These are phyloP conservation scores for Anoplopoma fimbria DNA, from an alignment of 2,113 vertebrate species.

Conservation along the genomic window DNA sequence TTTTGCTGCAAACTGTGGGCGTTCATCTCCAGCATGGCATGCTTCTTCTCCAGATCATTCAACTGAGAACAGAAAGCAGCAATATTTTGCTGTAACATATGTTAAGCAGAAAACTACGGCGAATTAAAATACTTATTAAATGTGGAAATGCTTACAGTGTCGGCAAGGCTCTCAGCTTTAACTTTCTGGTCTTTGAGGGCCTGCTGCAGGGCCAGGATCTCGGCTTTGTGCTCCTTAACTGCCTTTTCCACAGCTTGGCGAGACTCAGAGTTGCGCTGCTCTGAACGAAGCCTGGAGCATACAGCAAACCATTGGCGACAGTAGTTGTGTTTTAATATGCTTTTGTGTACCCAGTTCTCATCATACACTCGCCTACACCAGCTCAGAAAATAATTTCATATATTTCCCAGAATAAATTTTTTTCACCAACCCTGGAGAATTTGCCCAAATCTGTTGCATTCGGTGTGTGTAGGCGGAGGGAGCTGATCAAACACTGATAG, in stretches of 20 bases:
- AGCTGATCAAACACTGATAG: constrained; percentile 40
- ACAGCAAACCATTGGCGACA: background rate
- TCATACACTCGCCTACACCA: constrained; percentile 25
- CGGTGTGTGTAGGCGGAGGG: constrained; percentile 57
- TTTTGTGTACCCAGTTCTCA: constrained; percentile 16
- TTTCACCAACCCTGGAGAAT: constrained; percentile 49
- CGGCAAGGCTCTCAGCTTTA: constrained; percentile 96
- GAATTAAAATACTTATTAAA: background rate
- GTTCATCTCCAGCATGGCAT: constrained; percentile 98
- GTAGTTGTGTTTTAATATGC: constrained; percentile 18
- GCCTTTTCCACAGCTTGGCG: constrained; percentile 96
- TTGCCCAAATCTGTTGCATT: constrained; percentile 48
- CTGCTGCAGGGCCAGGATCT: constrained; percentile 96
- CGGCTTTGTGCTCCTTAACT: constrained; percentile 97
- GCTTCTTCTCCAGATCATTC: constrained; percentile 98
- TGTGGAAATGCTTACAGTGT: constrained; percentile 87
- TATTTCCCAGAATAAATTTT: constrained; percentile 59
- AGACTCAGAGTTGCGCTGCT: constrained; percentile 96
- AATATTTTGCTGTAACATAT: background rate
- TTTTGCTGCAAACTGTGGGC: constrained; percentile 97
- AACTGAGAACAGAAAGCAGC: constrained; percentile 81
- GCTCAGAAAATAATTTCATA: constrained; percentile 46
- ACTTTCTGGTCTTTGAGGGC: constrained; percentile 98
- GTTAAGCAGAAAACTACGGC: background rate
- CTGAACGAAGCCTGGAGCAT: constrained; percentile 87